Percentiles rank a stretch among this genome's conserved stretches.
Evolutionary conservation across 2,113 vertebrate species (phyloP).

Genomic region (Noctilio leporinus): DNA sequence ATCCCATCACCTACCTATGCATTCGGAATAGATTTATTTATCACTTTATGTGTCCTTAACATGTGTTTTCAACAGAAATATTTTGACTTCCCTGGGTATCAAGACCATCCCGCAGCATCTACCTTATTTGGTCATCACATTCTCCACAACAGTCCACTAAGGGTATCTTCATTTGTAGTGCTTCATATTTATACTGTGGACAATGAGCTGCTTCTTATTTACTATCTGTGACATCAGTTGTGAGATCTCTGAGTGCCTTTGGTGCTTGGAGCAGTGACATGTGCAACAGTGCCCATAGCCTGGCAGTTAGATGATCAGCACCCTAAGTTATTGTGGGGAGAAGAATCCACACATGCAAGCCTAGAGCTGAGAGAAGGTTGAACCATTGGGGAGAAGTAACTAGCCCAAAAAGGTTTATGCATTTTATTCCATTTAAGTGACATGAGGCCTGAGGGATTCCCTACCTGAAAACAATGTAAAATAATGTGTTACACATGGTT

Average conservation of each 20-base stretch:
- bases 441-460: background rate
- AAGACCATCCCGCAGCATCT: background rate
- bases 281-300: background rate
- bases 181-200: background rate
- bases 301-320: background rate
- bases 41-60: background rate
- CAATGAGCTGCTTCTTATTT: background rate
- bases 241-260: background rate
- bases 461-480: background rate
- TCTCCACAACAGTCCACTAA: fast-evolving
- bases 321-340: background rate
- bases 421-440: background rate
- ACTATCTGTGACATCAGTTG: fast-evolving
- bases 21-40: background rate
- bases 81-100: background rate
- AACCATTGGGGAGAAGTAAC: background rate
- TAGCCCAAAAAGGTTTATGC: fast-evolving
- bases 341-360: background rate
- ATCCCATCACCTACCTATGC: background rate
- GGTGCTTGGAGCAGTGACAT: background rate
- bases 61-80: background rate
- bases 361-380: background rate
- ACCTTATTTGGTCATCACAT: too few species aligned
- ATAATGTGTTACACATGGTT: background rate
- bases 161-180: background rate